Conservation (phyloP, 2,888 invertebrate species). For the Nymphalis c-album region DNA sequence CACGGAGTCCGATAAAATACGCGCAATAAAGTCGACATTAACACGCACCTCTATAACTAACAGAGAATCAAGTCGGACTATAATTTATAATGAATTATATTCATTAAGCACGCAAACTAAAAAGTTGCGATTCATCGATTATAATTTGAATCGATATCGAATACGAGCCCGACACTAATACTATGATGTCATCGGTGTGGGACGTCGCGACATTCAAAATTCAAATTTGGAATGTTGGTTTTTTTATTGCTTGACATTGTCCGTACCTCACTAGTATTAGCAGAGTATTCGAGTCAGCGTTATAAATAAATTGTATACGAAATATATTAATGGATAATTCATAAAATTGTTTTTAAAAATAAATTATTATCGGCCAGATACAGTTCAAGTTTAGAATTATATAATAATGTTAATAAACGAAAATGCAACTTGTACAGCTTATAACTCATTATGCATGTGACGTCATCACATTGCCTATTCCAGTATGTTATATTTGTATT, state of each 20-base stretch:
- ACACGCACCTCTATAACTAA: constrained; percentile 71
- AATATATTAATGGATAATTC: not conserved
- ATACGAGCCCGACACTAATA: not conserved
- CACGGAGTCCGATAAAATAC: constrained; percentile 14
- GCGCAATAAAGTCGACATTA: constrained; percentile 48
- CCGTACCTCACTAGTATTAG: not conserved
- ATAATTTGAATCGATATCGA: constrained; percentile 12
- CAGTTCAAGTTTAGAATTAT: constrained; percentile 1
- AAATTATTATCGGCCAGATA: not conserved
- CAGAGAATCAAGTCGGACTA: constrained; percentile 69
- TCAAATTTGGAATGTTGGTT: constrained; percentile 22
- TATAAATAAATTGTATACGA: not conserved
- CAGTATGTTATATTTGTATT: too few relatives aligned
- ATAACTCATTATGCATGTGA: not conserved
- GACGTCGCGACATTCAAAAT: constrained; percentile 17
- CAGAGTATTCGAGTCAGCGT: not conserved
- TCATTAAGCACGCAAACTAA: constrained; percentile 67
- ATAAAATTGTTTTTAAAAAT: not conserved
- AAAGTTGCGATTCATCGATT: constrained; percentile 49
- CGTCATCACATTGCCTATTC: not conserved
- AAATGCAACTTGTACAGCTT: not conserved
- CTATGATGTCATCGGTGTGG: constrained; percentile 14
- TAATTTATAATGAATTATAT: constrained; percentile 72
- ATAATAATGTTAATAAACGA: not conserved
- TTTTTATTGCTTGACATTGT: constrained; percentile 25